Conservation (phyloP, 2,797 vertebrate species). For the Botia kubotai region DNA sequence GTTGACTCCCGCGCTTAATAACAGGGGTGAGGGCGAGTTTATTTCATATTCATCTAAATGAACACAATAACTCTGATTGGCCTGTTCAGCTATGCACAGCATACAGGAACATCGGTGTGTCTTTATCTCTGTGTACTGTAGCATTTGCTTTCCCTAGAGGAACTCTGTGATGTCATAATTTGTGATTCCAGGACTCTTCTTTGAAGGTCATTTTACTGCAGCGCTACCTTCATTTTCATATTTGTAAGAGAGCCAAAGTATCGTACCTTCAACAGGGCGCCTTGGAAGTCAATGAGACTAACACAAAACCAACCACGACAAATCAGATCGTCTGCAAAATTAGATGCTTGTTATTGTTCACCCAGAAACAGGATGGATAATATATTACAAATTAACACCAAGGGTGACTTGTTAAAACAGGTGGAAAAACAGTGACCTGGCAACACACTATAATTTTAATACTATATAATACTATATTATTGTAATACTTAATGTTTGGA, state of each 20-base stretch:
- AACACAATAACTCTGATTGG: not conserved
- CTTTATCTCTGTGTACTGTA: not conserved
- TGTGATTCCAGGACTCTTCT: constrained; percentile 6
- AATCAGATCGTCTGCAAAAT: no score
- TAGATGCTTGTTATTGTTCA: not conserved
- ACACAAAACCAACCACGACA: not conserved
- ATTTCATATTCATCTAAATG: constrained; percentile 41
- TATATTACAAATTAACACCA: not conserved
- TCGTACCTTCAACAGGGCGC: not conserved
- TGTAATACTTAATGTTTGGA: no score
- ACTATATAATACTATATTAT: no score
- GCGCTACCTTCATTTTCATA: not conserved
- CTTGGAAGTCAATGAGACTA: not conserved
- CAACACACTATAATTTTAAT: no score
- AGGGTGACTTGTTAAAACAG: no score
- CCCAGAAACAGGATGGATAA: not conserved
- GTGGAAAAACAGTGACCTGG: no score
- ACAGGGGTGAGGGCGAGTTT: constrained; percentile 7
- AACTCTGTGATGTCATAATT: constrained; percentile 2
- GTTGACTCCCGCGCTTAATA: not conserved
- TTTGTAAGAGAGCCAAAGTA: not conserved
- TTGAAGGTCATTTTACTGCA: constrained; percentile 9
- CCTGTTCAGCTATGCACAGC: not conserved
- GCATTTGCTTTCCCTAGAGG: constrained; percentile 16
- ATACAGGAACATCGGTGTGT: constrained; percentile 25